Evolutionary conservation across 2,797 vertebrate genomes (phyloP).

Genomic region (Heteromormyrus szaboi): DNA sequence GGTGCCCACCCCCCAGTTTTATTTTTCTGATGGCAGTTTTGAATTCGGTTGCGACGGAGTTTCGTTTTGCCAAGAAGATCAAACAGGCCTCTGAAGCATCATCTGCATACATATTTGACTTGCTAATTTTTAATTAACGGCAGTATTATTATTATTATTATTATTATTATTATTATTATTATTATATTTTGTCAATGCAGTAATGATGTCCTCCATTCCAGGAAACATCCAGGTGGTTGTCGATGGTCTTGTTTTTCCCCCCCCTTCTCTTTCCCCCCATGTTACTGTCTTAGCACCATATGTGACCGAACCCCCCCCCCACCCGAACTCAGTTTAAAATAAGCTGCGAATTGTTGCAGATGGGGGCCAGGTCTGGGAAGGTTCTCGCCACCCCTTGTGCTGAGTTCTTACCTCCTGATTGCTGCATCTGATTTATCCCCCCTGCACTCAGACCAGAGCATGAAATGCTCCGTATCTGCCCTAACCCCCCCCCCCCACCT

Average conservation of each 20-base stretch:
- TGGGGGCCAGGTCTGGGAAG: slow-evolving; percentile 21
- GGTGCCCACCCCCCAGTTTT: background rate
- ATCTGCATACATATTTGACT: slow-evolving; percentile 81
- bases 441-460: slow-evolving; percentile 18
- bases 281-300: slow-evolving; percentile 37
- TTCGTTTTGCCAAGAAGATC: slow-evolving; percentile 77
- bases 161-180: slow-evolving; percentile 37
- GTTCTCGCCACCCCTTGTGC: background rate
- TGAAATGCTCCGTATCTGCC: slow-evolving; percentile 32
- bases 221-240: slow-evolving; percentile 27
- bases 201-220: slow-evolving; percentile 42
- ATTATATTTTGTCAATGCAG: slow-evolving; percentile 39
- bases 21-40: slow-evolving; percentile 48
- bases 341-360: slow-evolving; percentile 27
- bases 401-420: slow-evolving; percentile 1
- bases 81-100: slow-evolving; percentile 72
- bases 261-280: background rate
- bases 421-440: slow-evolving; percentile 30
- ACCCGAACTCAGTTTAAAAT: background rate
- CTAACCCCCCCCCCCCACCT: background rate
- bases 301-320: slow-evolving; percentile 36
- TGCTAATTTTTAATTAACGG: slow-evolving; percentile 67
- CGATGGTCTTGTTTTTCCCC: slow-evolving; percentile 21
- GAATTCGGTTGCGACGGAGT: slow-evolving; percentile 73
- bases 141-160: slow-evolving; percentile 34